A percentile compares a stretch with the other conserved stretches of the same genome.
Conservation (phyloP, 2,888 invertebrate species). For the Zygaena filipendulae region DNA sequence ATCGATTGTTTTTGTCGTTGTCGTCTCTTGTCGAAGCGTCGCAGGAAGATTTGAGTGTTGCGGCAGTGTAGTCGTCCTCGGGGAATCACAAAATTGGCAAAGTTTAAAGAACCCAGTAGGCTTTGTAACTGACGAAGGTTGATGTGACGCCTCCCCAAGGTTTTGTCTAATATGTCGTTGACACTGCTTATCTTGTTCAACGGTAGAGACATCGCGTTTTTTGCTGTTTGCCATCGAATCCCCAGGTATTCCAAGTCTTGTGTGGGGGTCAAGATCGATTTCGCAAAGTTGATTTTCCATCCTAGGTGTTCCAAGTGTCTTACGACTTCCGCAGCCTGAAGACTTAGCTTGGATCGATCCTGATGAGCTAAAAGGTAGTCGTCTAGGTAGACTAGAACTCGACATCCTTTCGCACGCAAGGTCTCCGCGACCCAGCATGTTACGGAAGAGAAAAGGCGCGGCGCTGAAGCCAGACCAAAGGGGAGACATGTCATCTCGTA, state of each 20-base stretch:
- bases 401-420: constrained; percentile 9
- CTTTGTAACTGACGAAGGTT: constrained; percentile 16
- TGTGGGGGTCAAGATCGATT: constrained; percentile 10
- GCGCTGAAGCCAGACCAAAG: constrained; percentile 9
- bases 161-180: too few relatives aligned
- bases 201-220: constrained; percentile 11
- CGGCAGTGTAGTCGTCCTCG: constrained; percentile 17
- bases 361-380: constrained; percentile 16
- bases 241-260: constrained; percentile 4
- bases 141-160: too few relatives aligned
- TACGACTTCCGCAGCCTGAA: constrained; percentile 6
- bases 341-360: constrained; percentile 5
- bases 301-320: too few relatives aligned
- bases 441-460: constrained; percentile 8
- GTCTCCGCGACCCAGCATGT: constrained; percentile 15
- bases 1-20: too few relatives aligned
- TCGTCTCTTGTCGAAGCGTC: too few relatives aligned
- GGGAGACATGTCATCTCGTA: constrained; percentile 4
- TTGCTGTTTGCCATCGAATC: constrained; percentile 9
- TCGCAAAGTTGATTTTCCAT: constrained; percentile 14
- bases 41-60: too few relatives aligned
- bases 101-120: constrained; percentile 17
- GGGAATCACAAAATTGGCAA: constrained; percentile 19
- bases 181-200: constrained; percentile 11
- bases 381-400: constrained; percentile 17